These are phyloP conservation scores for Zenarchopterus dispar DNA, from an alignment of 2,797 vertebrate genomes.

Conservation along the genomic window DNA sequence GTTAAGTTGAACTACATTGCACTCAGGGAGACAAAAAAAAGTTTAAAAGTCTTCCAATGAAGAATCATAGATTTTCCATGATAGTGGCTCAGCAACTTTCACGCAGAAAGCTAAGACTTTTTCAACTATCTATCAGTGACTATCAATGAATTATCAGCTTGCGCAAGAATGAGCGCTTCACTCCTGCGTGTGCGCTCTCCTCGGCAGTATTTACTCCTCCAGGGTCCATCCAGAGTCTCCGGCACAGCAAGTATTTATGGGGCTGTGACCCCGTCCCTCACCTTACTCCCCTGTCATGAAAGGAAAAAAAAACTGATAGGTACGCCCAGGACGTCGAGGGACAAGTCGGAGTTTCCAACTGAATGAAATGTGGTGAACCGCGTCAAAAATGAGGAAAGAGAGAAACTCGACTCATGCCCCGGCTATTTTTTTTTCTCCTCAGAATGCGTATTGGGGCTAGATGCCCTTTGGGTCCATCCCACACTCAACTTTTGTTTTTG, in stretches of 20 bases:
- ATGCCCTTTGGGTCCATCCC: slow-evolving; percentile 88
- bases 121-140: neutral
- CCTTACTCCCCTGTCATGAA: slow-evolving; percentile 72
- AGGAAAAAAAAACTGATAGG: slow-evolving; percentile 47
- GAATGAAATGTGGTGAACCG: slow-evolving; percentile 57
- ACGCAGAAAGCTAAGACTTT: slow-evolving; percentile 8
- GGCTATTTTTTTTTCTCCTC: slow-evolving; percentile 12
- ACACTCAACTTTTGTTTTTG: slow-evolving; percentile 85
- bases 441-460: slow-evolving; percentile 61
- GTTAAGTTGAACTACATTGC: slow-evolving; percentile 72
- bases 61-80: slow-evolving; percentile 61
- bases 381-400: slow-evolving; percentile 43
- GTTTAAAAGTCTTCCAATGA: slow-evolving; percentile 23
- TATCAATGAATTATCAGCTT: slow-evolving; percentile 17
- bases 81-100: slow-evolving; percentile 36
- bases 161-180: slow-evolving; percentile 51
- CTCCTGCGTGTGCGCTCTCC: slow-evolving; percentile 41
- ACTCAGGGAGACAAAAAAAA: slow-evolving; percentile 27
- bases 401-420: slow-evolving; percentile 45
- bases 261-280: slow-evolving; percentile 72
- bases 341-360: slow-evolving; percentile 57
- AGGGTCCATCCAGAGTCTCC: slow-evolving; percentile 65
- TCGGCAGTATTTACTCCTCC: slow-evolving; percentile 50
- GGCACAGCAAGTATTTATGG: slow-evolving; percentile 70
- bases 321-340: slow-evolving; percentile 72